phyloP scores from a whole-genome alignment of 2,797 vertebrate species.

The Myotis findleyi region DNA sequence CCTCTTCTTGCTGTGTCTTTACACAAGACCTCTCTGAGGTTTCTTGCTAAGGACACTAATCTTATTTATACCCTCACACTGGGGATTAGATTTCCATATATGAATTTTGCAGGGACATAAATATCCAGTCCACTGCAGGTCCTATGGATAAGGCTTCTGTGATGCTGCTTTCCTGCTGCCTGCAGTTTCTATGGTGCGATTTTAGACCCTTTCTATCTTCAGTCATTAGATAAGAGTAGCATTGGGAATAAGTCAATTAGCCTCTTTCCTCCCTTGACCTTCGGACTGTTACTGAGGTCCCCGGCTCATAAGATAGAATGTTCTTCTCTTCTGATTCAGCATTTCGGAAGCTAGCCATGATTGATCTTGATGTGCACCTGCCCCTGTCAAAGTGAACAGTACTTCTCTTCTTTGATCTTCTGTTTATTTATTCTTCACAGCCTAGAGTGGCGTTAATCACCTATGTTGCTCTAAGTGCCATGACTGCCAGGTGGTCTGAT shows the following conservation, averaged over 20 bases:
- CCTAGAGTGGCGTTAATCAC: not conserved
- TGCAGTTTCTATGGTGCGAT: not conserved
- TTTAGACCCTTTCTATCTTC: not conserved
- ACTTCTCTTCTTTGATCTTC: not conserved
- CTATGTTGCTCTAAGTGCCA: not conserved
- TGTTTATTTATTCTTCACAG: not conserved
- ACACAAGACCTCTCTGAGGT: not conserved
- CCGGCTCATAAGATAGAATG: not conserved
- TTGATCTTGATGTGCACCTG: not conserved
- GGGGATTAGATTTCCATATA: not conserved
- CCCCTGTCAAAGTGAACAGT: not conserved
- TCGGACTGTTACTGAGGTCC: not conserved
- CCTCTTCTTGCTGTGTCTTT: not conserved
- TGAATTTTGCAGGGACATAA: not conserved
- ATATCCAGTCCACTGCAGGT: not conserved
- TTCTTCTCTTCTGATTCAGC: not conserved
- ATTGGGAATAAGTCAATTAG: not conserved
- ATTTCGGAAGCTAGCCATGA: conserved; percentile 1
- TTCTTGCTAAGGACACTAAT: not conserved
- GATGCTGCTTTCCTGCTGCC: not conserved
- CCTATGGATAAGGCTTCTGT: not conserved
- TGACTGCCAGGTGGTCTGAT: not conserved
- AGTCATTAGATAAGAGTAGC: not conserved
- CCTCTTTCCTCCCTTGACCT: not conserved
- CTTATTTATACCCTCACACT: not conserved